Evolutionary conservation across 2,113 vertebrate species (phyloP).

Genomic region (Malurus melanocephalus): DNA sequence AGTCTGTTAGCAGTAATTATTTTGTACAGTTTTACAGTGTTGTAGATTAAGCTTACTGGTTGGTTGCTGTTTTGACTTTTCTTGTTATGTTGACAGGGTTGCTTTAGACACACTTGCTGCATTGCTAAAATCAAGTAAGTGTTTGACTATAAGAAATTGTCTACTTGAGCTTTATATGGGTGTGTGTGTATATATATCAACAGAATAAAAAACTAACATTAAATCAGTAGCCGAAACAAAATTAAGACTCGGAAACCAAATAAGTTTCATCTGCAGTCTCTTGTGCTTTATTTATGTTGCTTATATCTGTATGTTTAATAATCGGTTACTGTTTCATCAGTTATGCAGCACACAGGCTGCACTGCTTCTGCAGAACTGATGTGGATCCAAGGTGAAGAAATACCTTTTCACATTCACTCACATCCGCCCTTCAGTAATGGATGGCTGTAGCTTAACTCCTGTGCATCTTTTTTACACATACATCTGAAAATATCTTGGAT

Average conservation of each 20-base stretch:
- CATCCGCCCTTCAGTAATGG: background rate
- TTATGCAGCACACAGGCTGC: background rate
- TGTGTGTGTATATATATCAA: background rate
- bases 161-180: background rate
- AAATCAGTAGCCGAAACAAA: background rate
- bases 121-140: slow-evolving; percentile 98
- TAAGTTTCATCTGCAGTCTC: background rate
- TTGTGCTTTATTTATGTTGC: background rate
- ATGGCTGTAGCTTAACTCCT: background rate
- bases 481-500: background rate
- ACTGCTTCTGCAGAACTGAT: background rate
- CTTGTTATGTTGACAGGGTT: slow-evolving; percentile 84
- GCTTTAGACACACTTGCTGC: slow-evolving; percentile 93
- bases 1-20: slow-evolving; percentile 13
- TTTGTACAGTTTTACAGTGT: slow-evolving; percentile 33
- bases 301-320: background rate
- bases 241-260: background rate
- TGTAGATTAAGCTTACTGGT: slow-evolving; percentile 65
- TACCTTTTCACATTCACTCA: background rate
- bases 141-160: slow-evolving; percentile 59
- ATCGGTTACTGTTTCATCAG: background rate
- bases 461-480: background rate
- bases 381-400: background rate
- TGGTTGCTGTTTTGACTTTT: slow-evolving; percentile 70
- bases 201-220: background rate